Conservation (phyloP, 2,888 invertebrate genomes). For the Parnassius smintheus region DNA sequence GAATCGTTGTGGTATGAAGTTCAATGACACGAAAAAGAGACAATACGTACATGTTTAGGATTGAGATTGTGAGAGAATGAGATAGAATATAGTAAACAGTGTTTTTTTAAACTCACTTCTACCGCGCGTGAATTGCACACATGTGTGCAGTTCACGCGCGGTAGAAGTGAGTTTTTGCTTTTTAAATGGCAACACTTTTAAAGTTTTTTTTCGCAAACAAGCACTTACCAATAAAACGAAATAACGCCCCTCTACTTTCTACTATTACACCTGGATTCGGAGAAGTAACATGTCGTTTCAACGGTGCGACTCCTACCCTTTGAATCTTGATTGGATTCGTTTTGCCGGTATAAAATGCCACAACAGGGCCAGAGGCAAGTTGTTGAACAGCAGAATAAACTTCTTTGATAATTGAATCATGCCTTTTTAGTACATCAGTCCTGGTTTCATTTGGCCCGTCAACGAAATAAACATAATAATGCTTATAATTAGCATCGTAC, state of each 20-base stretch:
- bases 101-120: too few relatives aligned
- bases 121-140: too few relatives aligned
- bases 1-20: too few relatives aligned
- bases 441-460: slow-evolving; percentile 44
- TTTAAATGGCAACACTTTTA: too few relatives aligned
- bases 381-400: slow-evolving; percentile 41
- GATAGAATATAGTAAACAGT: too few relatives aligned
- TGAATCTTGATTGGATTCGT: slow-evolving; percentile 44
- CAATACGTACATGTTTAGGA: too few relatives aligned
- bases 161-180: too few relatives aligned
- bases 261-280: slow-evolving; percentile 41
- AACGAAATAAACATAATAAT: slow-evolving; percentile 54
- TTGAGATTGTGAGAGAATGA: too few relatives aligned
- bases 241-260: slow-evolving; percentile 46
- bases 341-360: slow-evolving; percentile 63
- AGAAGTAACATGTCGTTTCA: slow-evolving; percentile 25
- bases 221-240: slow-evolving; percentile 45
- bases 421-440: slow-evolving; percentile 42
- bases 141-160: too few relatives aligned
- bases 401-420: slow-evolving; percentile 54
- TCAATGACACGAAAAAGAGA: too few relatives aligned
- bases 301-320: slow-evolving; percentile 32
- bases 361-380: slow-evolving; percentile 41
- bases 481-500: slow-evolving; percentile 40
- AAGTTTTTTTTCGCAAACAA: too few relatives aligned